These are phyloP conservation scores for Sigmodon hispidus DNA, from an alignment of 2,113 vertebrate species.

Conservation along the genomic window DNA sequence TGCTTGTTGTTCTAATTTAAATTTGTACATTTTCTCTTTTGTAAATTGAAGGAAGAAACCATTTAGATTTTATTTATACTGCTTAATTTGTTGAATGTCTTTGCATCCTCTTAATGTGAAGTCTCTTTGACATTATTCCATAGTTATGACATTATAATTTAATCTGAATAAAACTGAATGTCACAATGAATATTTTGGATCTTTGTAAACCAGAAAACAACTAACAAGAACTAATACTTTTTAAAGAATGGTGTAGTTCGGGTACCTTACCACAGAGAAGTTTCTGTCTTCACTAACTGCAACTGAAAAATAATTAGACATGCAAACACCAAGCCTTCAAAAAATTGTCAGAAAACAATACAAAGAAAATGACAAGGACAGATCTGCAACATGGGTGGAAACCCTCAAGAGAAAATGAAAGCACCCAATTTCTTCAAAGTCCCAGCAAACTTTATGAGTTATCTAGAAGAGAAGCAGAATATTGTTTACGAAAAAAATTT, in stretches of 20 bases:
- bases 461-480: background rate
- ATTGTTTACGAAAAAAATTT: background rate
- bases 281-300: background rate
- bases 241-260: background rate
- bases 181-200: background rate
- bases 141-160: background rate
- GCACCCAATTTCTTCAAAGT: background rate
- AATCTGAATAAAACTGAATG: background rate
- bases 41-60: background rate
- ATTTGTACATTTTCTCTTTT: background rate
- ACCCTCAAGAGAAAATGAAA: background rate
- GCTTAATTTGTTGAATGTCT: background rate
- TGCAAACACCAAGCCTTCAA: background rate
- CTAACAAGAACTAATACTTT: background rate
- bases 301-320: background rate
- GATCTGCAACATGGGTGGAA: background rate
- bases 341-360: background rate
- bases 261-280: background rate
- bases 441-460: background rate
- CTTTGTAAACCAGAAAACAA: background rate
- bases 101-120: background rate
- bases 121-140: constrained; percentile 1
- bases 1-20: background rate
- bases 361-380: background rate
- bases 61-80: background rate